A percentile compares a stretch with the other conserved stretches of the same genome.
These are phyloP conservation scores for Xenopus petersii DNA, from an alignment of 2,797 vertebrate species.

Conservation along the genomic window DNA sequence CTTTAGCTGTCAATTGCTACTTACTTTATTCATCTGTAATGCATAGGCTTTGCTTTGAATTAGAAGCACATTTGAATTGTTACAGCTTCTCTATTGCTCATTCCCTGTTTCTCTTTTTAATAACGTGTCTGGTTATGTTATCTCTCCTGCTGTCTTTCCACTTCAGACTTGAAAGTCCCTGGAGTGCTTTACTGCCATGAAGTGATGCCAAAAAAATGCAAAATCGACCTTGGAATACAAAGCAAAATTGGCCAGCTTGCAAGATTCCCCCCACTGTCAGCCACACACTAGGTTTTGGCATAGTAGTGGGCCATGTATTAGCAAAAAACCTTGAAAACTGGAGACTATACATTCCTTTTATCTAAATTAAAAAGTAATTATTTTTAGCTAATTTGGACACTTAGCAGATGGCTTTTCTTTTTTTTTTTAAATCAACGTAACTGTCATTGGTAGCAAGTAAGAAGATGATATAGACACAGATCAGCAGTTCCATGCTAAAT, in stretches of 20 bases:
- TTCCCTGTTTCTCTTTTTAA: slow-evolving; percentile 58
- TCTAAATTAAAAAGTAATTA: slow-evolving; percentile 83
- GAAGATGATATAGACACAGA: slow-evolving; percentile 64
- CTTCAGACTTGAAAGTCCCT: slow-evolving; percentile 61
- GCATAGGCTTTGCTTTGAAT: slow-evolving; percentile 11
- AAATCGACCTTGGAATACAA: slow-evolving; percentile 71
- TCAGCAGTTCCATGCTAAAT: slow-evolving; percentile 68
- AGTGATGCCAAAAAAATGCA: slow-evolving; percentile 72
- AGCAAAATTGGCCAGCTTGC: slow-evolving; percentile 66
- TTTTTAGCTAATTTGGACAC: slow-evolving; percentile 81
- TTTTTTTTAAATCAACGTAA: slow-evolving; percentile 70
- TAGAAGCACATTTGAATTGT: slow-evolving; percentile 61
- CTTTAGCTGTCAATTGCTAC: too few species aligned
- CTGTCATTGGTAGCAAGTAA: slow-evolving; percentile 65
- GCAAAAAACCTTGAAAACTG: slow-evolving; percentile 71
- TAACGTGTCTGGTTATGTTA: slow-evolving; percentile 58
- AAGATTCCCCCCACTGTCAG: slow-evolving; percentile 61
- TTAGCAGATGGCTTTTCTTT: slow-evolving; percentile 78
- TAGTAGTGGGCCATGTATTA: slow-evolving; percentile 62
- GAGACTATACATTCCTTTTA: slow-evolving; percentile 70
- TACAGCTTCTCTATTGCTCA: slow-evolving; percentile 59
- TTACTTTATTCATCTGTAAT: too few species aligned
- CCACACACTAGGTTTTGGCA: slow-evolving; percentile 64
- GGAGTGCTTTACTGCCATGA: slow-evolving; percentile 60
- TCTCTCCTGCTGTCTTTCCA: slow-evolving; percentile 64